phyloP scores from a whole-genome alignment of 2,797 vertebrate genomes.

The Tolypeutes matacus region DNA sequence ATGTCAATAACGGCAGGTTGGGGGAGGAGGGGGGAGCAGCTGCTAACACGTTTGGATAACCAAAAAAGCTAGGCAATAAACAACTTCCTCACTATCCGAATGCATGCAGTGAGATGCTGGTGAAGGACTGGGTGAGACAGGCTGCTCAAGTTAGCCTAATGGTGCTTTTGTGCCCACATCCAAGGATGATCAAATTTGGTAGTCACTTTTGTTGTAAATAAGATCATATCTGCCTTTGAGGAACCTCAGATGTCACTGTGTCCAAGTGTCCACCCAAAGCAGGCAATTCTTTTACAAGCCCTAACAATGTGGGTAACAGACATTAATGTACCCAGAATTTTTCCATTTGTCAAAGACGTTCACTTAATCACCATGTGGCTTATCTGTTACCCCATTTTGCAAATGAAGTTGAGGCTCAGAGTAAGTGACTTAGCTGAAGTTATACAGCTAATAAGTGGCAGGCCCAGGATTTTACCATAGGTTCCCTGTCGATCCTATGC shows the following conservation, averaged over 20 bases:
- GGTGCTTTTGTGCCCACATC: not conserved
- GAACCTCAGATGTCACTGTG: not conserved
- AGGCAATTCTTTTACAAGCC: not conserved
- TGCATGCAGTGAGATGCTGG: not conserved
- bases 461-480: not conserved
- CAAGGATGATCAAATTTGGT: not conserved
- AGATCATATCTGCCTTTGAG: not conserved
- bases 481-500: not conserved
- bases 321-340: not conserved
- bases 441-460: not conserved
- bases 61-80: not conserved
- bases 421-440: not conserved
- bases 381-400: not conserved
- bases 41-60: not conserved
- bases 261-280: not conserved
- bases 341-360: not conserved
- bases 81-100: not conserved
- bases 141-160: not conserved
- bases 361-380: not conserved
- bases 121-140: not conserved
- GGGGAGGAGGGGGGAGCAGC: not conserved
- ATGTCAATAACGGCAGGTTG: not conserved
- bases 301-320: not conserved
- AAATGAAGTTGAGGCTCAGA: not conserved
- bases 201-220: not conserved